Conservation (phyloP, 2,888 invertebrate species). For the Heteropelma amictum region DNA sequence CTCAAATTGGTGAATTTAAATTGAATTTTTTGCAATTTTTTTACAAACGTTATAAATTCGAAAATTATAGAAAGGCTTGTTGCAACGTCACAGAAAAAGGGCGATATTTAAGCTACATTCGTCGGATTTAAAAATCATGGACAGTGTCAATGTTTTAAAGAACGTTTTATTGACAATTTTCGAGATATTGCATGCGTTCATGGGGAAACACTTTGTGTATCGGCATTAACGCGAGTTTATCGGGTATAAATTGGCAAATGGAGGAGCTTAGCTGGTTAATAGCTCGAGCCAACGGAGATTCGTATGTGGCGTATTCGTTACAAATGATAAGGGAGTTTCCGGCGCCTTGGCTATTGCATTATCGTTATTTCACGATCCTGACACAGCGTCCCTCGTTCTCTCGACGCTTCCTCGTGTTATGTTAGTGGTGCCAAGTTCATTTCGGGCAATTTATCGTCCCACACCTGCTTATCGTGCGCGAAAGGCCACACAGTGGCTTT, state of each 20-base stretch:
- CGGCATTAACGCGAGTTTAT: conserved; percentile 2
- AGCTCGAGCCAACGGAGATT: conserved; percentile 4
- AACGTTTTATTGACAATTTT: too few relatives aligned
- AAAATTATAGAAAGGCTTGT: too few relatives aligned
- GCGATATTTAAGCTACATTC: too few relatives aligned
- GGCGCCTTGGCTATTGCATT: conserved; percentile 13
- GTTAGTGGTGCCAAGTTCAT: conserved; percentile 51
- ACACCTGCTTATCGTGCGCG: conserved; percentile 25
- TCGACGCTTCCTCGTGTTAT: conserved; percentile 3
- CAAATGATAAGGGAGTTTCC: conserved; percentile 9
- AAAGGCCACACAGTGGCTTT: background rate
- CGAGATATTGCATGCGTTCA: background rate
- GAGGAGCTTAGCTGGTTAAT: conserved; percentile 10
- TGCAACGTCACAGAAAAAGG: too few relatives aligned
- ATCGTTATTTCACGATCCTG: conserved; percentile 35
- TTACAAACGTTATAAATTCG: too few relatives aligned
- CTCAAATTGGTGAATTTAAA: too few relatives aligned
- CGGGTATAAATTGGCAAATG: background rate
- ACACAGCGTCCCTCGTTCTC: background rate
- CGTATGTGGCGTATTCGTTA: conserved; percentile 12
- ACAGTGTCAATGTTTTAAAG: too few relatives aligned
- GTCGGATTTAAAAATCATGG: too few relatives aligned
- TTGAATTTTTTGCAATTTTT: too few relatives aligned
- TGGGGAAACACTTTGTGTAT: background rate
- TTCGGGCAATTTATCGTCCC: conserved; percentile 15